Conservation (phyloP, 2,888 invertebrate species). For the Nipponacmea schrenckii region DNA sequence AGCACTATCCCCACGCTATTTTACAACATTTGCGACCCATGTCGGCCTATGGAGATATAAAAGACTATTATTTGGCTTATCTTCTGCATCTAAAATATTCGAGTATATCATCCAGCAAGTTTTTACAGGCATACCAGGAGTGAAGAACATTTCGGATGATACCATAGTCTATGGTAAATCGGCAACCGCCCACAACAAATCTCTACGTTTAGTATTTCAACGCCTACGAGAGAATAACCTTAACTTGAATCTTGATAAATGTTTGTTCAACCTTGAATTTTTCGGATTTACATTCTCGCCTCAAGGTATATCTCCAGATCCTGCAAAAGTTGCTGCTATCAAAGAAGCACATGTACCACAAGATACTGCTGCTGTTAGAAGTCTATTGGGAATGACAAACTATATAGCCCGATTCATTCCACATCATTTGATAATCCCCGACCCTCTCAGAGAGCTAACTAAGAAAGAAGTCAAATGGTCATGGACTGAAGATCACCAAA, state of each 20-base stretch:
- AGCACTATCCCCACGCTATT: no score
- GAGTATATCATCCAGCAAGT: no score
- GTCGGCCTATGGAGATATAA: no score
- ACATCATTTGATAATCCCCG: conserved; percentile 29
- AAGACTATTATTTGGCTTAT: conserved; percentile 35
- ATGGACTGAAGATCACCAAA: conserved; percentile 27
- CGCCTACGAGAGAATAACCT: neutral
- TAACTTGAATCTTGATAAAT: neutral
- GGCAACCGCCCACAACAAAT: conserved; percentile 50
- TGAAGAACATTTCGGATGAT: conserved; percentile 64
- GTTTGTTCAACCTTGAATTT: neutral
- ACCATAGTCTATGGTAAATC: conserved; percentile 59
- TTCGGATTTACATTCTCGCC: neutral
- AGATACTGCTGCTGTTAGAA: neutral
- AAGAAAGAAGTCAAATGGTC: conserved; percentile 25
- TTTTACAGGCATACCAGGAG: no score
- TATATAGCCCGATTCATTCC: conserved; percentile 33
- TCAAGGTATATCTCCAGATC: neutral
- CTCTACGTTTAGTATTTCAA: conserved; percentile 42
- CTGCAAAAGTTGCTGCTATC: no score
- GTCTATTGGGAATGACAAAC: conserved; percentile 28
- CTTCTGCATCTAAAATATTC: no score
- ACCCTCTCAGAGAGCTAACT: conserved; percentile 37
- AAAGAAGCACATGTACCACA: no score
- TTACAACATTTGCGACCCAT: no score